A percentile compares a stretch with the other conserved stretches of the same genome.
These are phyloP conservation scores for Formicarius rufipectus DNA, from an alignment of 2,113 vertebrate genomes.

Conservation along the genomic window DNA sequence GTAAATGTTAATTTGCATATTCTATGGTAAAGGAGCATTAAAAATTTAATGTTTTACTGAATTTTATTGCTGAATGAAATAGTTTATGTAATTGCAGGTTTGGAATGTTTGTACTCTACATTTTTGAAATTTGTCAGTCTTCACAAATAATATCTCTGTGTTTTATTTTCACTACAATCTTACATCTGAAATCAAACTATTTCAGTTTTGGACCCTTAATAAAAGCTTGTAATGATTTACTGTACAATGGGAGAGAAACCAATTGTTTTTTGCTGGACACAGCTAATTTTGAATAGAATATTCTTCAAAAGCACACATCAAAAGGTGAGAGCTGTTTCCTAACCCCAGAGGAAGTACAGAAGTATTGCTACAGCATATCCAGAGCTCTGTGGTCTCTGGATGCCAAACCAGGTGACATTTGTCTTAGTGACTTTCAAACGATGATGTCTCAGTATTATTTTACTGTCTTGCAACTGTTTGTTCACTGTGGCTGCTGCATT, in stretches of 20 bases:
- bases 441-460: background rate
- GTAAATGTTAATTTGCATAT: background rate
- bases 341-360: background rate
- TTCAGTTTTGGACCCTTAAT: background rate
- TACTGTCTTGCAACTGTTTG: background rate
- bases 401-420: background rate
- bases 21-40: constrained; percentile 4
- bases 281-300: background rate
- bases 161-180: background rate
- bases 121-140: background rate
- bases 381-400: background rate
- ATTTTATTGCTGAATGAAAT: constrained; percentile 8
- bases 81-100: background rate
- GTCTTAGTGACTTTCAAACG: background rate
- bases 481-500: background rate
- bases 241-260: background rate
- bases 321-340: background rate
- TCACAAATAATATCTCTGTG: background rate
- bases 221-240: background rate
- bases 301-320: background rate
- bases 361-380: background rate
- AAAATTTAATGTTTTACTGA: background rate
- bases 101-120: background rate
- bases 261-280: background rate
- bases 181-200: background rate